Conservation (phyloP, 2,888 invertebrate genomes). For the Antheraea yamamai region DNA sequence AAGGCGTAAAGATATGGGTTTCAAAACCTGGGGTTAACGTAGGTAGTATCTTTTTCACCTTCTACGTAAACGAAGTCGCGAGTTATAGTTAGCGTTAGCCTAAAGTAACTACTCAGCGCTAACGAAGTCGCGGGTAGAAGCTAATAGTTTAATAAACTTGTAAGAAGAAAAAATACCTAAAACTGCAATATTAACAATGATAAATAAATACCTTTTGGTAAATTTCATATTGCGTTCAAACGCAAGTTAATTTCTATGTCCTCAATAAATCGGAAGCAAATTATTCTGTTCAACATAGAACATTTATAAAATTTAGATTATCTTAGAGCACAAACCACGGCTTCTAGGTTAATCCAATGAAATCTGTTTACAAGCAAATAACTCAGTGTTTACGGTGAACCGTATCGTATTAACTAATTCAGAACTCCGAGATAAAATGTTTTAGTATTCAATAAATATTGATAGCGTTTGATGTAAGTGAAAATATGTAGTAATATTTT, state of each 20-base stretch:
- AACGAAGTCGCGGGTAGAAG: too few species aligned
- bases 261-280: background rate
- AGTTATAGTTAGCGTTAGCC: too few species aligned
- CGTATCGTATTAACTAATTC: constrained; percentile 19
- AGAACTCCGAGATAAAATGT: background rate
- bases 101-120: too few species aligned
- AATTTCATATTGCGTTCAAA: background rate
- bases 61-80: too few species aligned
- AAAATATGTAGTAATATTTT: background rate
- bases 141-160: background rate
- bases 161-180: background rate
- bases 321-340: background rate
- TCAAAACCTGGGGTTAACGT: too few species aligned
- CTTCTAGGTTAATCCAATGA: constrained; percentile 2
- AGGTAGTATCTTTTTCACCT: too few species aligned
- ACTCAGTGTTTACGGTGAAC: constrained; percentile 28
- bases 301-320: background rate
- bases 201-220: background rate
- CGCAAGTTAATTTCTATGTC: background rate
- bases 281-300: background rate
- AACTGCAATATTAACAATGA: background rate
- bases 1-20: too few species aligned
- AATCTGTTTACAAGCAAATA: constrained; percentile 22
- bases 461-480: background rate
- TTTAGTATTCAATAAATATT: background rate